Conservation (phyloP, 2,113 vertebrate species). For the Ammodytes dubius region DNA sequence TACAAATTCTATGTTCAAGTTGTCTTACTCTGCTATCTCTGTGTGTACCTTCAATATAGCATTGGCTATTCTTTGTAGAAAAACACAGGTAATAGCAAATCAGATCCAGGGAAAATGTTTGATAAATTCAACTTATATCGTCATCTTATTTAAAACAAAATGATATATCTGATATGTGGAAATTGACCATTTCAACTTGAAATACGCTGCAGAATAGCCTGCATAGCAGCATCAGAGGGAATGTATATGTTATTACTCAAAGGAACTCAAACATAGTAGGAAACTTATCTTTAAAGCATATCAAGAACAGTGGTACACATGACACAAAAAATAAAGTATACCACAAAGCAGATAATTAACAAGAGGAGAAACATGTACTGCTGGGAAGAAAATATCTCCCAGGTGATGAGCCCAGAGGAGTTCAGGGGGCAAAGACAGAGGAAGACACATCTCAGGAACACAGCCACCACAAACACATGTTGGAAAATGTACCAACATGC, state of each 20-base stretch:
- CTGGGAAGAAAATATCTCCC: background rate
- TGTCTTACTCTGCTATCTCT: background rate
- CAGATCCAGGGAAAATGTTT: background rate
- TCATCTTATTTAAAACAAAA: too few species aligned
- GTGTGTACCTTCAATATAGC: background rate
- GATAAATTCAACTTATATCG: too few species aligned
- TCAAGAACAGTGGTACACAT: too few species aligned
- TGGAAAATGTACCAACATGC: slow-evolving; percentile 33
- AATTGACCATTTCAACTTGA: too few species aligned
- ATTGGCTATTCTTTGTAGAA: background rate
- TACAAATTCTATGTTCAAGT: background rate
- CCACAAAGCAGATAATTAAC: slow-evolving; percentile 1
- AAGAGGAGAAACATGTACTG: background rate
- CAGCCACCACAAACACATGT: slow-evolving; percentile 53
- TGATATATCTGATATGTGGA: too few species aligned
- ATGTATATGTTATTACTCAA: too few species aligned
- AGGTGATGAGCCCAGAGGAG: slow-evolving; percentile 17
- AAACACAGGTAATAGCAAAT: background rate
- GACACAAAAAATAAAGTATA: too few species aligned
- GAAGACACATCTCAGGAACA: slow-evolving; percentile 21
- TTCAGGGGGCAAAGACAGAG: slow-evolving; percentile 29
- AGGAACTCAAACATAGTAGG: too few species aligned
- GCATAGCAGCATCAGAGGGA: too few species aligned
- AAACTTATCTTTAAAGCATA: too few species aligned
- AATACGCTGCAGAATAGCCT: too few species aligned